Conservation (phyloP, 2,797 vertebrate genomes). For the Harpagifer antarcticus region DNA sequence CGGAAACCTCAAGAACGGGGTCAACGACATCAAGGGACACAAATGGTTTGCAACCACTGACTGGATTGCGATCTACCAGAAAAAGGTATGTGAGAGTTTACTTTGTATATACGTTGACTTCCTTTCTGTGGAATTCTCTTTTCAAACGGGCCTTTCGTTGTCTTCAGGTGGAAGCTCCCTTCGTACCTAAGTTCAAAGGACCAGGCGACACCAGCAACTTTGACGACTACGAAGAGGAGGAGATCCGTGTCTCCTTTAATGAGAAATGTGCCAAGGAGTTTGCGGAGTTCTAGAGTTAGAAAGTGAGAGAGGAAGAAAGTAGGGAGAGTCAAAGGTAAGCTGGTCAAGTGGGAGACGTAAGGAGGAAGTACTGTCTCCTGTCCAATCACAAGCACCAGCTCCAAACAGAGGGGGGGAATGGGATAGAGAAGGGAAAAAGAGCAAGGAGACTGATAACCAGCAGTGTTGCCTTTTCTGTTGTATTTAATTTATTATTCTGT, state of each 20-base stretch:
- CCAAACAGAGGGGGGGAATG: conserved; percentile 47
- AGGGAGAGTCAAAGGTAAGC: conserved; percentile 70
- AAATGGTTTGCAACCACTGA: conserved; percentile 99
- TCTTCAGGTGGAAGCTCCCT: conserved; percentile 90
- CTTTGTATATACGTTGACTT: no score
- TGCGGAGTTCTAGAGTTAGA: conserved; percentile 89
- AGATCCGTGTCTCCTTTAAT: conserved; percentile 91
- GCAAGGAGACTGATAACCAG: conserved; percentile 77
- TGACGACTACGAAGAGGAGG: conserved; percentile 95
- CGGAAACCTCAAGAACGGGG: conserved; percentile 97
- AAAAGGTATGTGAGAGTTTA: conserved; percentile 84
- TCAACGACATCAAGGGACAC: conserved; percentile 98
- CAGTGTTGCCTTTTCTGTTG: conserved; percentile 84
- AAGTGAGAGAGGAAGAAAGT: conserved; percentile 52
- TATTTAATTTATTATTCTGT: conserved; percentile 74
- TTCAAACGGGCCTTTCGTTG: neutral
- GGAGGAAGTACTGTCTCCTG: conserved; percentile 76
- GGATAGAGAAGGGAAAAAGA: conserved; percentile 57
- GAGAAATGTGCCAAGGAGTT: conserved; percentile 96
- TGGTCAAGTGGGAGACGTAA: conserved; percentile 68
- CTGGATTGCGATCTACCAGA: conserved; percentile 99
- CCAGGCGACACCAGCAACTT: conserved; percentile 96
- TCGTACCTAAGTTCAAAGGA: conserved; percentile 94
- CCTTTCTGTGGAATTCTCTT: neutral
- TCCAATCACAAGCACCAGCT: conserved; percentile 81